Evolutionary conservation across 2,797 vertebrate genomes (phyloP), one percentile per base, ranked within the genome.

Genomic region (Pristis pectinata): DNA sequence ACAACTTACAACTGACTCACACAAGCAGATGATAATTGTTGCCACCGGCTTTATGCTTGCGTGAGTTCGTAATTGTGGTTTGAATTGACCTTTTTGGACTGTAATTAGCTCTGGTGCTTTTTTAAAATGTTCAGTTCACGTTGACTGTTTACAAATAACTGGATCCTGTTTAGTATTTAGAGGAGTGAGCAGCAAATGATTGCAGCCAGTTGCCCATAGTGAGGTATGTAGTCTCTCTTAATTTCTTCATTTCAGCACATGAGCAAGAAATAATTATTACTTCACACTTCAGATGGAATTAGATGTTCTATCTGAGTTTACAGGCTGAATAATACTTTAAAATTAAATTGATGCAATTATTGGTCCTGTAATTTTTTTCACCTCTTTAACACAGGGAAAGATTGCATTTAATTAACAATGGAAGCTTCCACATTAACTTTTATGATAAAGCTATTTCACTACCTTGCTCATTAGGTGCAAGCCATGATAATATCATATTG

Each of bases 91-190:
- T 19, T 64, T 91, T 34, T 91, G 34, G 59, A n/a, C 17, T 91
- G 34, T 64, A 64, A 37, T 89, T 89, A 37, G 34, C 9, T 37
- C 61, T 15, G 37, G 34, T 83, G 44, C 1, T 4, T 53, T 56
- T 85, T 56, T 11, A 56, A 49, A 37, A 37, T 64, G 34, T n/a
- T 91, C 34, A 64, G 17, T n/a, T 61, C 61, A 6, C 59, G 91
- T 91, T 91, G 5, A 91, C 19, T 61, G 61, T 89, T 61, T 89
- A 89, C 53, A 89, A 89, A 34, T 85, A 85, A 59, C 49, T 34
- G 53, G 9, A 8, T 80, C 15, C 37, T 41, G 79, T 80, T 80
- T 44, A 6, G 79, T 37, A 19, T 64, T 37, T 91, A 91, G 59
- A 9, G 15, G 4, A 37, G 27, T 59, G 30, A 56, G 17, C 59